These are phyloP conservation scores for Psilanteris sp. DNA, from an alignment of 1,140 invertebrate species.

Conservation along the genomic window DNA sequence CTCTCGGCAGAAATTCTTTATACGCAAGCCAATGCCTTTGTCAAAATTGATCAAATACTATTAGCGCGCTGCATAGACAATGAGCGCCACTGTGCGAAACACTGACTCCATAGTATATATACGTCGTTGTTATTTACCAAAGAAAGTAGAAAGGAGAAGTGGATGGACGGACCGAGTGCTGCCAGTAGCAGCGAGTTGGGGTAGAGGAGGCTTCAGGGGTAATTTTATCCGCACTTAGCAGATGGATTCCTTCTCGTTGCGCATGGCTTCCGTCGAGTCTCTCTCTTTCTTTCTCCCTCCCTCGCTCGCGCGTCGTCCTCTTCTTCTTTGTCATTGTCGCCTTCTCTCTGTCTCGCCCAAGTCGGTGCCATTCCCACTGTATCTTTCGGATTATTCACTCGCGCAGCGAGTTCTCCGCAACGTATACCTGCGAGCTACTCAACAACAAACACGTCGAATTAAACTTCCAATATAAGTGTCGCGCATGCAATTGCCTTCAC, in stretches of 20 bases:
- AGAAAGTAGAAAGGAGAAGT: conserved; percentile 56
- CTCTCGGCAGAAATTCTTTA: not conserved
- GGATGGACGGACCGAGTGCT: conserved; percentile 56
- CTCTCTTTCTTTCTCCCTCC: conserved; percentile 1
- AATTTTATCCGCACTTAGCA: conserved; percentile 73
- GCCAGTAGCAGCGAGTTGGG: conserved; percentile 28
- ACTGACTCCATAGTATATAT: conserved; percentile 33
- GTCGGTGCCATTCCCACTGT: conserved; percentile 57
- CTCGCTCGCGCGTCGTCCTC: conserved; percentile 1
- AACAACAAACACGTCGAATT: conserved; percentile 59
- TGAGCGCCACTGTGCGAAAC: conserved; percentile 54
- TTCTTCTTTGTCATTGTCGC: not conserved
- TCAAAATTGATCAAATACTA: conserved; percentile 13
- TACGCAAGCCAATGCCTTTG: conserved; percentile 8
- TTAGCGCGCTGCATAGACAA: conserved; percentile 27
- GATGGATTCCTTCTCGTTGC: conserved; percentile 69
- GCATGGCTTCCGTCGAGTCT: conserved; percentile 58
- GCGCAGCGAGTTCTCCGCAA: conserved; percentile 25
- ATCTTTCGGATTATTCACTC: conserved; percentile 62
- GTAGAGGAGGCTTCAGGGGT: conserved; percentile 51
- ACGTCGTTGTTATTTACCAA: conserved; percentile 64
- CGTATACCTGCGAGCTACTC: conserved; percentile 49
- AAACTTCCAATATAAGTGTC: conserved; percentile 61
- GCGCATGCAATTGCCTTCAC: conserved; percentile 53
- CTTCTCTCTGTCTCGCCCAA: conserved; percentile 20